Evolutionary conservation across 2,113 vertebrate genomes (phyloP), one percentile per base, ranked within the genome.

Genomic region (Potamarius usumacintae): DNA sequence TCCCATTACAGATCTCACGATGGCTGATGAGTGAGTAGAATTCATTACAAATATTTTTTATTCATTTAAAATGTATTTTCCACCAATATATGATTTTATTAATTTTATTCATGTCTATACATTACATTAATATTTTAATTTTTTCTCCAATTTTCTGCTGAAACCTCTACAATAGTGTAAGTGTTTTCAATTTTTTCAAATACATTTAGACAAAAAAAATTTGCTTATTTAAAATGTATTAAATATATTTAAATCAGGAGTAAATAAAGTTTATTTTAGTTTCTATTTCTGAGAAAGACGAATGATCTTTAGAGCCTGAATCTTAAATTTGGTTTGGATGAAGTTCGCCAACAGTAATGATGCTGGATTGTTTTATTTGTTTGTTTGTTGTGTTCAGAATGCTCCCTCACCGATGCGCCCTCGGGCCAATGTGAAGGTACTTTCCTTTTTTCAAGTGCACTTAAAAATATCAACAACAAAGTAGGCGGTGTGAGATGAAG

Each of bases 11-110:
- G 88, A 30, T 82, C 86, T 89, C 88, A 91, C 77, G 9, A 93
- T 94, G 94, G 85, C 89, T 34, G 89, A 92, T 58, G 80, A 92
- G 93, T 91, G 91, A 92, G 92, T 94, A 83, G 7, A 63, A 11
- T 79, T 81, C 20, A 71, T 84, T 17, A 8, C 17, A 55, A 15
- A 55, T 10, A 3, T 74, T 8, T 50, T n/a, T 8, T 27, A 78
- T 27, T 2, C 11, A 52, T 3, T 53, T 30, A 17, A 55, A 57
- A 12, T 7, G 42, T 17, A 74, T 62, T 20, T 17, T 22, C 48
- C 15, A 69, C 4, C 4, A 15, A 50, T 65, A 53, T 15, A 9
- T 63, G 8, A 50, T 72, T 42, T 0, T 62, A 79, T 90, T 63
- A 11, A 25, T 30, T 83, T 10, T 52, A 71, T 48, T 74, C 8